phyloP scores from a whole-genome alignment of 2,888 invertebrate species.

The Cepaea hortensis region DNA sequence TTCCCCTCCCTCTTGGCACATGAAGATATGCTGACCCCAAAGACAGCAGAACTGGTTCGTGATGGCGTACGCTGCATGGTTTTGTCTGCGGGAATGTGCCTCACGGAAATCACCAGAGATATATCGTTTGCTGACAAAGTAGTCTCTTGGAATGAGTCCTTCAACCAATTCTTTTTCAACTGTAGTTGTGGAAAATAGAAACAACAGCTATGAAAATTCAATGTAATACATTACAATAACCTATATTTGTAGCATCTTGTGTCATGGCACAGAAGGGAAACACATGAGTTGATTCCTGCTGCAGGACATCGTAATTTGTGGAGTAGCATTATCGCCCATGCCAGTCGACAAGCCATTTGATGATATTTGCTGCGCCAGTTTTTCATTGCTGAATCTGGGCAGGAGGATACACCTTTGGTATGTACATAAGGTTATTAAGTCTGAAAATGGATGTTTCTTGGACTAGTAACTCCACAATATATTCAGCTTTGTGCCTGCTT shows the following conservation, averaged over 20 bases:
- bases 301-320: too few relatives aligned
- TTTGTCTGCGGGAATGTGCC: constrained; percentile 90
- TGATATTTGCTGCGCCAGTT: too few relatives aligned
- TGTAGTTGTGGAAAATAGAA: constrained; percentile 71
- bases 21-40: constrained; percentile 92
- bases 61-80: constrained; percentile 89
- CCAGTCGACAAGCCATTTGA: too few relatives aligned
- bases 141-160: constrained; percentile 82
- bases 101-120: constrained; percentile 83
- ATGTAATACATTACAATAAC: neutral
- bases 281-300: too few relatives aligned
- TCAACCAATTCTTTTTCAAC: constrained; percentile 89
- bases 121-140: constrained; percentile 83
- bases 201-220: neutral
- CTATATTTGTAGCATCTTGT: neutral
- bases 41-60: constrained; percentile 90
- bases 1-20: constrained; percentile 66
- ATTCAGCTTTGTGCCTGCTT: too few relatives aligned
- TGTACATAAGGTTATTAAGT: too few relatives aligned
- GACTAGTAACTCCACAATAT: too few relatives aligned
- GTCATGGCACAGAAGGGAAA: neutral
- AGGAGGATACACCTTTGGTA: too few relatives aligned
- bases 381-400: too few relatives aligned
- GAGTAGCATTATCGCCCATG: too few relatives aligned
- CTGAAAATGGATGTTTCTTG: too few relatives aligned